Evolutionary conservation across 1,140 invertebrate genomes (phyloP).

Genomic region (Caenorhabditis remanei): DNA sequence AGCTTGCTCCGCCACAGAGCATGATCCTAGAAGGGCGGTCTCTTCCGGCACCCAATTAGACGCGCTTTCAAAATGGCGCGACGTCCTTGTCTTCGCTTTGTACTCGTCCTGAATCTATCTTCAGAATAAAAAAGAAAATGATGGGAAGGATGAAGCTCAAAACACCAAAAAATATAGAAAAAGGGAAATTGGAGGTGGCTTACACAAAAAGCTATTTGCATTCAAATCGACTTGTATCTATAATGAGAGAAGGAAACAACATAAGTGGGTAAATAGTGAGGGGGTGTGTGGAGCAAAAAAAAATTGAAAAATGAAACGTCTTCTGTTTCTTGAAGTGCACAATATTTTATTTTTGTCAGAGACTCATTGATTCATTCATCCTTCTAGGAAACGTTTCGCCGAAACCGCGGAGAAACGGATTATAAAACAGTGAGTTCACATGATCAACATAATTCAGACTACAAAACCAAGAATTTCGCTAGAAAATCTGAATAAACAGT

Average conservation of each 20-base stretch:
- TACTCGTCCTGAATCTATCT: not conserved
- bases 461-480: not conserved
- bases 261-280: conserved; percentile 8
- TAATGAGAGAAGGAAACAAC: conserved; percentile 18
- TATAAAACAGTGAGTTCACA: conserved; percentile 47
- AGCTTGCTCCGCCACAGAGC: not conserved
- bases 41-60: conserved; percentile 51
- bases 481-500: not conserved
- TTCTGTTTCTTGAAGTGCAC: not conserved
- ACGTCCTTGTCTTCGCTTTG: not conserved
- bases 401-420: not conserved
- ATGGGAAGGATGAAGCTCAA: not conserved
- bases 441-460: conserved; percentile 18
- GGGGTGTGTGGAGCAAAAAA: not conserved
- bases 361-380: conserved; percentile 18
- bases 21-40: conserved; percentile 24
- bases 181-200: not conserved
- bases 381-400: not conserved
- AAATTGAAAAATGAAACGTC: not conserved
- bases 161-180: not conserved
- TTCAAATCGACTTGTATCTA: conserved; percentile 44
- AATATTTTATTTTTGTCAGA: not conserved
- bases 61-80: not conserved
- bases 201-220: conserved; percentile 25
- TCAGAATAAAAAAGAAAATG: not conserved